A percentile compares a stretch with the other conserved stretches of the same genome.
Conservation (phyloP, 1,140 invertebrate species). For the Laupala kohalensis region DNA sequence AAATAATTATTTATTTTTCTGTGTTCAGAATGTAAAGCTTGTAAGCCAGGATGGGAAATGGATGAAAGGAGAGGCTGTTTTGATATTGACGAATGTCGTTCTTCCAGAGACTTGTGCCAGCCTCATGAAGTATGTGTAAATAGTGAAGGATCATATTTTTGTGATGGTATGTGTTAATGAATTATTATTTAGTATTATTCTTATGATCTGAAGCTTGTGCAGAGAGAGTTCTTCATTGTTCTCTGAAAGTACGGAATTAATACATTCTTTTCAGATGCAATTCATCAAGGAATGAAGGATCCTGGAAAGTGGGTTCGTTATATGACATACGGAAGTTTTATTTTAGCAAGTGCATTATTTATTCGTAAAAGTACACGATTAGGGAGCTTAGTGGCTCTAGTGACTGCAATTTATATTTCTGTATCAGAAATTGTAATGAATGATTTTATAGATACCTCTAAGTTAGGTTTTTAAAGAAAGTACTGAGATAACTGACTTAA, state of each 20-base stretch:
- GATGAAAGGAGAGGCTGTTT: neutral
- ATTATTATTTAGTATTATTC: neutral
- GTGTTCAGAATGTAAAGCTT: neutral
- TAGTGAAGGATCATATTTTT: neutral
- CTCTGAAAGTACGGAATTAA: neutral
- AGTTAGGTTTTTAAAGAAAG: neutral
- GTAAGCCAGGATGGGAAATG: neutral
- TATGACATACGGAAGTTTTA: neutral
- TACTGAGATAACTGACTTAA: no score
- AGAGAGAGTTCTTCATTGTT: neutral
- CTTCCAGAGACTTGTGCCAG: neutral
- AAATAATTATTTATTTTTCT: no score
- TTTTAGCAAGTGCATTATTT: neutral
- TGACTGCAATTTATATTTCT: neutral
- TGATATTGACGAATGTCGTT: neutral
- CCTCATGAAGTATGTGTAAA: neutral
- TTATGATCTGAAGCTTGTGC: neutral
- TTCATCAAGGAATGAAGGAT: neutral
- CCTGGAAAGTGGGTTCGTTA: neutral
- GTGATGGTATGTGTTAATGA: neutral
- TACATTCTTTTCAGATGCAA: neutral
- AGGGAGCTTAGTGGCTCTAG: neutral
- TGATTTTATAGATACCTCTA: neutral
- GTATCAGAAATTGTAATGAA: neutral
- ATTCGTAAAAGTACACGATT: neutral